Evolutionary conservation across 2,113 vertebrate species (phyloP).

Genomic region (Zosterops lateralis): DNA sequence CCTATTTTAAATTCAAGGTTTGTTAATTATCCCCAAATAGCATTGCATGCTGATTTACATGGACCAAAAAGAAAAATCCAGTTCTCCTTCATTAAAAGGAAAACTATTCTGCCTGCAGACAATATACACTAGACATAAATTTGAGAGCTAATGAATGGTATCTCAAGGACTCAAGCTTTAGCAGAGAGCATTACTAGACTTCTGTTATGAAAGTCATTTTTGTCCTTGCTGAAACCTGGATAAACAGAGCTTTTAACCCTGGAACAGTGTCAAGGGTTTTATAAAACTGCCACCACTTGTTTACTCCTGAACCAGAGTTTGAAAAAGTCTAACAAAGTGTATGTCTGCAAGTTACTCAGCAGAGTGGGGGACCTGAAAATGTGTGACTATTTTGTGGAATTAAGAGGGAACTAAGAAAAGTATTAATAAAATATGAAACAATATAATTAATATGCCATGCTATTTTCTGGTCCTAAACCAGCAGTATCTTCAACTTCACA

Average conservation of each 20-base stretch:
- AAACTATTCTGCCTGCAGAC: constrained; percentile 28
- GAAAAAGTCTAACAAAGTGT: neutral
- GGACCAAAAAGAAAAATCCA: constrained; percentile 46
- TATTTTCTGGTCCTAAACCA: constrained; percentile 22
- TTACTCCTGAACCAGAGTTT: neutral
- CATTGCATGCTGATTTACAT: neutral
- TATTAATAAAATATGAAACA: constrained; percentile 40
- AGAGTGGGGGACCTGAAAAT: neutral
- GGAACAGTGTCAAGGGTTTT: constrained; percentile 18
- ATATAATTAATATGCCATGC: neutral
- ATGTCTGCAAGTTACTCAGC: neutral
- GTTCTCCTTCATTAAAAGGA: constrained; percentile 39
- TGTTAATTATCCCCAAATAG: constrained; percentile 43
- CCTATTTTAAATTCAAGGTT: constrained; percentile 17
- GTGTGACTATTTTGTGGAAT: neutral
- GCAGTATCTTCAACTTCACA: neutral
- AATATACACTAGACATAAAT: constrained; percentile 16
- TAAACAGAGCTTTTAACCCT: constrained; percentile 38
- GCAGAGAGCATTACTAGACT: neutral
- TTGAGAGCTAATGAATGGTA: constrained; percentile 41
- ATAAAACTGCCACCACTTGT: constrained; percentile 24
- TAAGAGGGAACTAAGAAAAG: constrained; percentile 34
- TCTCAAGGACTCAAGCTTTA: neutral
- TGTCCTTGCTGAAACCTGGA: constrained; percentile 21
- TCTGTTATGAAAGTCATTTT: constrained; percentile 2